Conservation (phyloP, 2,888 invertebrate species). For the Drosophila fungiperda region DNA sequence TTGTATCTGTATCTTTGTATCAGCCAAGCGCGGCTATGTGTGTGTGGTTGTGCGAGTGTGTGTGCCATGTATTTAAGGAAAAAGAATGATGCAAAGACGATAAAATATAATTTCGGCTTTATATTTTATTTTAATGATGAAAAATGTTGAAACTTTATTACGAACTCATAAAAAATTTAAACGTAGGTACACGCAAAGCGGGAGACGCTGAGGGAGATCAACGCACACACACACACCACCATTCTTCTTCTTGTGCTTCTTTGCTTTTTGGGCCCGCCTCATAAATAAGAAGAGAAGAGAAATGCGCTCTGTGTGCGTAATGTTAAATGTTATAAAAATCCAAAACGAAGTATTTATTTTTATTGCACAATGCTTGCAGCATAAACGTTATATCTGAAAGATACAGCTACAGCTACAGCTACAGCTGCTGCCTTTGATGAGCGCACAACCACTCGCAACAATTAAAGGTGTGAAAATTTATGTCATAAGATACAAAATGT, state of each 20-base stretch:
- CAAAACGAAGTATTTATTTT: conserved; percentile 72
- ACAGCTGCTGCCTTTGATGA: conserved; percentile 22
- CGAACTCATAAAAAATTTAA: conserved; percentile 81
- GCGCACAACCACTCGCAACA: conserved; percentile 21
- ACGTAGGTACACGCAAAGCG: conserved; percentile 60
- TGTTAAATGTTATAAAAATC: conserved; percentile 77
- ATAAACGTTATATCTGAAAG: conserved; percentile 58
- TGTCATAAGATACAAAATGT: conserved; percentile 82
- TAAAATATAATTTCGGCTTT: conserved; percentile 84
- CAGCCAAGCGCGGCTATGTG: conserved; percentile 36
- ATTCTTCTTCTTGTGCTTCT: conserved; percentile 32
- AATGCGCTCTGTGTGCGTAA: conserved; percentile 61
- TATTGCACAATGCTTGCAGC: conserved; percentile 70
- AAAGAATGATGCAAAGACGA: conserved; percentile 82
- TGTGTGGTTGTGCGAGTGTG: conserved; percentile 32
- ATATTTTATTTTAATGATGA: conserved; percentile 85
- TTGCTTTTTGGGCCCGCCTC: conserved; percentile 56
- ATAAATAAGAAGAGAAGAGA: conserved; percentile 67
- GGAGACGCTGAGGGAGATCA: conserved; percentile 40
- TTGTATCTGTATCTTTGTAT: conserved; percentile 77
- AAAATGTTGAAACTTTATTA: conserved; percentile 84
- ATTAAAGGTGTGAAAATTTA: conserved; percentile 77
- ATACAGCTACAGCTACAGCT: conserved; percentile 35
- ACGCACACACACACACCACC: conserved; percentile 30
- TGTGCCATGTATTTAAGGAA: conserved; percentile 76